Conservation (phyloP, 2,113 vertebrate species). For the cattle (Bos taurus) region ARS-UCD2.0 NC_037328.1:81963001-81963500, state of each 20-base stretch:
- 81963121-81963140: background rate
- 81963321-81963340: background rate
- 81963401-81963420: background rate
- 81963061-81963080: background rate
- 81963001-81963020: no score
- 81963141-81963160: background rate
- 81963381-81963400: background rate
- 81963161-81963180: background rate
- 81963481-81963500: background rate
- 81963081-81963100: background rate
- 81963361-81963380: background rate
- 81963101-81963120: background rate
- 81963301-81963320: background rate
- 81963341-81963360: background rate
- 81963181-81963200: background rate
- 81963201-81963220: background rate
- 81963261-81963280: background rate
- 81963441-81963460: constrained; percentile 1
- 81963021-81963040: no score
- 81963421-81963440: background rate
- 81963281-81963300: background rate
- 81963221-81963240: background rate
- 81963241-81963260: background rate
- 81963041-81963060: background rate
- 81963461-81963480: background rate